Conservation (phyloP, 2,113 vertebrate genomes). For the Choloepus hoffmanni region DNA sequence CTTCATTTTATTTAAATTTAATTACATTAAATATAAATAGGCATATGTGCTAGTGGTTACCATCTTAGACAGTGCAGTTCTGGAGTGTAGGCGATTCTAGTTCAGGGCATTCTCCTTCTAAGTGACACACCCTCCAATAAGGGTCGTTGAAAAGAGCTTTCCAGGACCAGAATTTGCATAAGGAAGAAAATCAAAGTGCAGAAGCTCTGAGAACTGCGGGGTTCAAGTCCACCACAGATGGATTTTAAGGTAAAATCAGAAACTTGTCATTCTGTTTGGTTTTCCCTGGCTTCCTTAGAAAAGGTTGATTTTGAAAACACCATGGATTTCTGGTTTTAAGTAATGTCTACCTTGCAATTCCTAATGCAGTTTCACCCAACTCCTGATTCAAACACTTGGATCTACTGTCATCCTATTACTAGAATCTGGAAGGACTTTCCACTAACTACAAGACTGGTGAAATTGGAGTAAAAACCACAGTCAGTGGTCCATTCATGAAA, state of each 20-base stretch:
- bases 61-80: neutral
- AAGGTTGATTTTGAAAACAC: neutral
- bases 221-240: conserved; percentile 25
- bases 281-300: neutral
- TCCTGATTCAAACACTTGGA: neutral
- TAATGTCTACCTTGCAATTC: neutral
- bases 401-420: neutral
- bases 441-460: neutral
- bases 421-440: neutral
- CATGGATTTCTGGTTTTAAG: neutral
- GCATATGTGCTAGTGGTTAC: neutral
- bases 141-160: neutral
- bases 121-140: conserved; percentile 13
- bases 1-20: conserved; percentile 55
- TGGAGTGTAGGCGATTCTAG: conserved; percentile 16
- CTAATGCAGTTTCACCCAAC: neutral
- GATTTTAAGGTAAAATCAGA: neutral
- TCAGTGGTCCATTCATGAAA: neutral
- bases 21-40: conserved; percentile 53
- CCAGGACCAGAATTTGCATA: conserved; percentile 26
- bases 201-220: neutral
- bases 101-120: conserved; percentile 11
- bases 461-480: neutral
- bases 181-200: conserved; percentile 41
- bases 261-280: neutral